These are phyloP conservation scores for Lomographa bimaculata DNA, from an alignment of 2,888 invertebrate species.

Conservation along the genomic window DNA sequence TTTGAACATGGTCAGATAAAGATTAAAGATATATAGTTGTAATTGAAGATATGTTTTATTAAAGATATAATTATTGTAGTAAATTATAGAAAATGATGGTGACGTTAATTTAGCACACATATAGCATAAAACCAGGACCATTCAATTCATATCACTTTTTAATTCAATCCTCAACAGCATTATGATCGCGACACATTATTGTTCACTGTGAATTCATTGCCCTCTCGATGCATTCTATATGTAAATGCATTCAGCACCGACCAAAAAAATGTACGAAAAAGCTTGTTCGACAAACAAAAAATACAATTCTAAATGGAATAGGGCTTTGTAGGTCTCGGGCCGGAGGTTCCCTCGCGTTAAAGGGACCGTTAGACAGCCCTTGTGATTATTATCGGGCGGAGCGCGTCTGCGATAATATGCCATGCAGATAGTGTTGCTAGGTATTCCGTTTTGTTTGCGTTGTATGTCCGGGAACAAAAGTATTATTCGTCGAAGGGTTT, in stretches of 20 bases:
- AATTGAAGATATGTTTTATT: no score
- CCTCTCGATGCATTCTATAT: slow-evolving; percentile 7
- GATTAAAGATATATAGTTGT: no score
- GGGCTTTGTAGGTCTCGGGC: slow-evolving; percentile 37
- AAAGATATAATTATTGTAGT: no score
- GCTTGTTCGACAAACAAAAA: slow-evolving; percentile 31
- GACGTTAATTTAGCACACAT: no score
- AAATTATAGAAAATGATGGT: no score
- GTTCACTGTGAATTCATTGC: slow-evolving; percentile 5
- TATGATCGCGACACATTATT: no score
- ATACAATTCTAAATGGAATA: slow-evolving; percentile 40
- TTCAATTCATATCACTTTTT: no score
- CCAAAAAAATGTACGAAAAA: slow-evolving; percentile 6
- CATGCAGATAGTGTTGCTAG: slow-evolving; percentile 34
- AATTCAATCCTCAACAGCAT: no score
- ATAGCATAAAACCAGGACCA: no score
- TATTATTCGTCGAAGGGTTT: no score
- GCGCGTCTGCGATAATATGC: slow-evolving; percentile 55
- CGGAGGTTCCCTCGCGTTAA: slow-evolving; percentile 50
- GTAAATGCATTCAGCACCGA: slow-evolving; percentile 18
- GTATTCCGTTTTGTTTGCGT: neutral
- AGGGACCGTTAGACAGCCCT: slow-evolving; percentile 58
- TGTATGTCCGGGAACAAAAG: no score
- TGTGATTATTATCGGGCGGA: slow-evolving; percentile 58
- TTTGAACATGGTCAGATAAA: no score